Base-by-base conservation (phyloP, 1,140 invertebrate genomes). In the Macrosteles quadrilineatus region DNA sequence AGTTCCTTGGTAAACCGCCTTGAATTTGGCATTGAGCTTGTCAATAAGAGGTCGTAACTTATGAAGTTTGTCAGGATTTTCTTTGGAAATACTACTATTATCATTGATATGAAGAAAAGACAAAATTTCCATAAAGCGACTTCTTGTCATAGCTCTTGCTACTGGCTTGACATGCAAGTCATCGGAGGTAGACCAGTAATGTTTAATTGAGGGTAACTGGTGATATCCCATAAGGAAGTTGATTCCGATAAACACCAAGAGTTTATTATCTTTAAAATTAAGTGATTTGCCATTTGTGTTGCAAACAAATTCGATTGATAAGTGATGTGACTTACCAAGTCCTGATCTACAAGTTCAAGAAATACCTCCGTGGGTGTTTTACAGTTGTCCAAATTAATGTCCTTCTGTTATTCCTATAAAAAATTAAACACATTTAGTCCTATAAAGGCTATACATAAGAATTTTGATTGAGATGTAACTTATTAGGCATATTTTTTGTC, bases 1-100 rank as follows among this genome's bases (percentile, higher is more conserved):
- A 4, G 72, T 71, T 36, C 67, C 70, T 64, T 62, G n/a, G 25
- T 69, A 73, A 21, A 64, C 6, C 17, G 27, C 36, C 36, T 29
- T 30, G 62, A 72, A 70, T 30, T 45, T 67, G 21, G 21, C 23
- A 53, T 67, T 67, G 6, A 67, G 45, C 30, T 36, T 50, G 12
- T 70, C 63, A 29, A 66, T 66, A 31, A 47, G n/a, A 67, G 45
- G 31, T 65, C 63, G 27, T 31, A 70, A 17, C 23, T 65, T 66
- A 21, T 62, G 45, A 21, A 40, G 23, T 32, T 67, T 70, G 40
- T 70, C 57, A 12, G 25, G 21, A 27, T 23, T 62, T 9, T 27
- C 57, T 62, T 31, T 12, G 19, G 12, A 9, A 4, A 62, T 29
- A 25, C n/a, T n/a, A n/a, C 19, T 27, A 62, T 31, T 62, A 62